Base-by-base conservation (phyloP, 2,797 vertebrate species). In the Hippopotamyrus pictus region DNA sequence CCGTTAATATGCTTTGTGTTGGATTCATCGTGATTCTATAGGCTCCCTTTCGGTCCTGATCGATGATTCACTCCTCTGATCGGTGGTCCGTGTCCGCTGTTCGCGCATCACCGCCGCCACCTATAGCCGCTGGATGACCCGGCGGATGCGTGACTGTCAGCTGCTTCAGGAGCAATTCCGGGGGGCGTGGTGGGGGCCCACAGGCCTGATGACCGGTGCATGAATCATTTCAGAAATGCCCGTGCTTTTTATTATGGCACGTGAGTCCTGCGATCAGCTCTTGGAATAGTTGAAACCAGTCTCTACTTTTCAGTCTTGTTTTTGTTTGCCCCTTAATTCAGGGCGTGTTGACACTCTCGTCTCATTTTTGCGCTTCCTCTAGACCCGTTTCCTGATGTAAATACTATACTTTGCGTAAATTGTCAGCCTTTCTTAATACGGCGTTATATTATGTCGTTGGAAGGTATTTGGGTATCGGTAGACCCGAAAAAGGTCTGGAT, bases 271-370 rank as follows among this genome's bases (percentile, higher is more conserved):
- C 65, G 14, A 14, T 33, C 25, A 14, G 65, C 65, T 9, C 29
- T 69, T 69, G 29, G 11, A 69, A 69, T 33, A 69, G 25, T 12
- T 33, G 11, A 69, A 33, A 14, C 29, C 29, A 11, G 29, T 17
- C 11, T 69, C 62, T 5, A 12, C 62, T 69, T 33, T 14, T 29
- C 11, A 69, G 62, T 33, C 65, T 14, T 14, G 88, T 91, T 89
- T 92, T 89, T 90, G 29, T 73, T 73, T 73, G 4, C 25, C 22
- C 48, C 3, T 12, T 11, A 51, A 51, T 79, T 44, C 37, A 44
- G 12, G 41, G 14, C 73, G 33, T 76, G 12, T 41, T n/a, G 33
- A 79, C 37, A 44, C 33, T 7, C 33, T 79, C 41, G 41, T 41
- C 41, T 41, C 41, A n/a, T 44, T 79, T 79, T 44, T 8, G 37